phyloP scores from a whole-genome alignment of 2,888 invertebrate species.

The Acleris sparsana region DNA sequence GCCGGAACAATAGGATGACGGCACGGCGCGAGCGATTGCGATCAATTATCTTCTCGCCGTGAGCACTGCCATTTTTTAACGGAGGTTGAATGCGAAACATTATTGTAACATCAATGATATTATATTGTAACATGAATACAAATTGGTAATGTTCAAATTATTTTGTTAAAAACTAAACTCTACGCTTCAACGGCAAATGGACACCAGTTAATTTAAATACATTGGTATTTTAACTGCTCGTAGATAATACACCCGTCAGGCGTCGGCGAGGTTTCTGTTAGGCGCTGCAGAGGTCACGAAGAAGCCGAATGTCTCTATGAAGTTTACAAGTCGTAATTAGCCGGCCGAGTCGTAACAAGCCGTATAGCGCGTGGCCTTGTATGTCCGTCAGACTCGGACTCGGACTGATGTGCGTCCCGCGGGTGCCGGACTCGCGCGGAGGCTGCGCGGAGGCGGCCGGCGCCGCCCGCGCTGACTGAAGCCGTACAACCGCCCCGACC shows the following conservation, averaged over 20 bases:
- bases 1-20: constrained; percentile 32
- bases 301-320: neutral
- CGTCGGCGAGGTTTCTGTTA: no score
- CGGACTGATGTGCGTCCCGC: no score
- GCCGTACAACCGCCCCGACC: neutral
- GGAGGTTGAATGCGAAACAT: constrained; percentile 1
- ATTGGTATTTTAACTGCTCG: no score
- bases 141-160: no score
- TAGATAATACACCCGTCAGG: no score
- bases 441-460: neutral
- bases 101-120: neutral
- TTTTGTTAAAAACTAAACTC: no score
- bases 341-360: constrained; percentile 3
- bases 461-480: neutral
- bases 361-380: constrained; percentile 16
- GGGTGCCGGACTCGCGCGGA: no score
- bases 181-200: no score
- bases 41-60: constrained; percentile 14
- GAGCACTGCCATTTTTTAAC: neutral
- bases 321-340: neutral
- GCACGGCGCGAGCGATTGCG: constrained; percentile 12
- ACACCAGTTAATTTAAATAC: no score
- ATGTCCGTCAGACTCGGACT: constrained; percentile 6
- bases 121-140: neutral
- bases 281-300: constrained; percentile 10